Conservation (phyloP, 2,888 invertebrate genomes). For the Dasysyrphus tricinctus region DNA sequence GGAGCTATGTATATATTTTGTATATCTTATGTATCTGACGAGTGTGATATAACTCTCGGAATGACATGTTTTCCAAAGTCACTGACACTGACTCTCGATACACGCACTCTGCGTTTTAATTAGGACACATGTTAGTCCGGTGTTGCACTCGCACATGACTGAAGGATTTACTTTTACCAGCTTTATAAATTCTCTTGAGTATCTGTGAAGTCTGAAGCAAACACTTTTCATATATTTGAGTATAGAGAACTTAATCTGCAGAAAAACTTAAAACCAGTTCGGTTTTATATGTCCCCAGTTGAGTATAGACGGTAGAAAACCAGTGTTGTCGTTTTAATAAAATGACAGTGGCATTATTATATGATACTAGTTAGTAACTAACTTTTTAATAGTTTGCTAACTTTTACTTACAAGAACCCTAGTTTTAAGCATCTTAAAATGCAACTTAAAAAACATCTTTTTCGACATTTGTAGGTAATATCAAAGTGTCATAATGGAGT, state of each 20-base stretch:
- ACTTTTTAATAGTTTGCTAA: no score
- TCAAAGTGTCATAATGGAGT: no score
- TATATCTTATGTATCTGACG: conserved; percentile 37
- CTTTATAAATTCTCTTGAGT: conserved; percentile 39
- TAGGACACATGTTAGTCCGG: conserved; percentile 74
- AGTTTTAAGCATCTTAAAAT: no score
- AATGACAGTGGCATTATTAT: no score
- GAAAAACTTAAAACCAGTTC: conserved; percentile 57
- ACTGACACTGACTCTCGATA: conserved; percentile 62
- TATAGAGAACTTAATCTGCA: conserved; percentile 49
- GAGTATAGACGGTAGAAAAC: not conserved
- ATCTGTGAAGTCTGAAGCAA: not conserved
- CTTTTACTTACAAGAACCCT: no score
- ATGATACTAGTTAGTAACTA: no score
- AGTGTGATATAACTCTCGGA: conserved; percentile 60
- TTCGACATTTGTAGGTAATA: no score
- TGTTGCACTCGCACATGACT: conserved; percentile 71
- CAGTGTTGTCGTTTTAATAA: conserved; percentile 3
- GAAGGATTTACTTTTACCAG: conserved; percentile 68
- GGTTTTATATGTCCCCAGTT: not conserved
- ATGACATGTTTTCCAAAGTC: conserved; percentile 68
- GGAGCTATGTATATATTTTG: not conserved
- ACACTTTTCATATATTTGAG: not conserved
- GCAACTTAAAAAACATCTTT: no score
- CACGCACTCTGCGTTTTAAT: conserved; percentile 62